These are phyloP conservation scores for Kryphioiulus occultus DNA, from an alignment of 2,888 invertebrate genomes.

Conservation along the genomic window DNA sequence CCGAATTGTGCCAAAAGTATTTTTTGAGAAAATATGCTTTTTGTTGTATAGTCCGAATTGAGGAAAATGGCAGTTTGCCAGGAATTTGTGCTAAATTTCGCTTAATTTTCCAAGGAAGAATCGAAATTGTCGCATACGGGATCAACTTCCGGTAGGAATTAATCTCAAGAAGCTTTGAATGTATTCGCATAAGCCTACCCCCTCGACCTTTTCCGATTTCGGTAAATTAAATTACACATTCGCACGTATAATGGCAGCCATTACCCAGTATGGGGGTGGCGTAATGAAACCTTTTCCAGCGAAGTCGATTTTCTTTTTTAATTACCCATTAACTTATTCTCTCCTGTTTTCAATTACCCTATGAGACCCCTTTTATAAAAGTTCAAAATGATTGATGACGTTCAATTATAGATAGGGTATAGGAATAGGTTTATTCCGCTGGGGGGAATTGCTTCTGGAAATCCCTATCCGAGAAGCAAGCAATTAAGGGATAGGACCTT, in stretches of 20 bases:
- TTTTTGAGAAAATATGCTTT: no score
- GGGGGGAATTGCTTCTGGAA: not conserved
- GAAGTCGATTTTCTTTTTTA: constrained; percentile 39
- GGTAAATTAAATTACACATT: constrained; percentile 37
- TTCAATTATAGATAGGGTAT: constrained; percentile 37
- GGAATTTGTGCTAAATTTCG: no score
- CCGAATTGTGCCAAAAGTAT: no score
- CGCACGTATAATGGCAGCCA: constrained; percentile 27
- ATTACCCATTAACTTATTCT: constrained; percentile 40
- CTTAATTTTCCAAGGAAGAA: no score
- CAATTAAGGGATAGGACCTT: not conserved
- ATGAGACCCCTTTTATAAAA: constrained; percentile 32
- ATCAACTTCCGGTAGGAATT: not conserved
- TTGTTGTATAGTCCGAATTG: no score
- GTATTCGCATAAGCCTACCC: not conserved
- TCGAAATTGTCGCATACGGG: not conserved
- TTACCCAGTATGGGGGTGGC: constrained; percentile 33
- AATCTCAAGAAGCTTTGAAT: not conserved
- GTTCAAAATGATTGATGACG: constrained; percentile 39
- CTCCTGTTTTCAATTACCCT: constrained; percentile 40
- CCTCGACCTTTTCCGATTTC: constrained; percentile 33
- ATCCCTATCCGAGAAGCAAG: not conserved
- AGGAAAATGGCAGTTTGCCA: no score
- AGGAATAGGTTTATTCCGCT: constrained; percentile 31
- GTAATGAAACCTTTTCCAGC: constrained; percentile 35